phyloP scores from a whole-genome alignment of 1,140 invertebrate species.

The Solen grandis region DNA sequence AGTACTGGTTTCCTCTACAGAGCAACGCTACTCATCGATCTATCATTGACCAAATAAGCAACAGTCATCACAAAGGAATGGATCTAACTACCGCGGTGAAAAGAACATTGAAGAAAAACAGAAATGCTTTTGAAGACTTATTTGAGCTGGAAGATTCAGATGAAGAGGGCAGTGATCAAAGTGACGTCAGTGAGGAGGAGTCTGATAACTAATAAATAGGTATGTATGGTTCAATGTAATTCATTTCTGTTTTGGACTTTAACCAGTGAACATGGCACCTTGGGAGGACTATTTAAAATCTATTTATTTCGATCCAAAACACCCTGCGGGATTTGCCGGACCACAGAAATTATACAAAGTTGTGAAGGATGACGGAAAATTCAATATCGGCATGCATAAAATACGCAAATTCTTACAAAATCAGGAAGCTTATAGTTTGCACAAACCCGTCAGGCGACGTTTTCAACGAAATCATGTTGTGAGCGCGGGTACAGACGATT shows the following conservation, averaged over 20 bases:
- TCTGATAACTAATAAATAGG: background rate
- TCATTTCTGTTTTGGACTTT: background rate
- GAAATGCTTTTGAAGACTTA: slow-evolving; percentile 13
- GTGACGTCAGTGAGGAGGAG: no score
- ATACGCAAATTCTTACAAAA: no score
- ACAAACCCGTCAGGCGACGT: background rate
- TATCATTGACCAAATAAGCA: slow-evolving; percentile 3
- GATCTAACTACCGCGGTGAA: slow-evolving; percentile 6
- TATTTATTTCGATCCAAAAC: slow-evolving; percentile 2
- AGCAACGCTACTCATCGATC: slow-evolving; percentile 8
- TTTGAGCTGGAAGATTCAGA: slow-evolving; percentile 35
- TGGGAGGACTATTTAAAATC: slow-evolving; percentile 7
- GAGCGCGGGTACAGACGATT: background rate
- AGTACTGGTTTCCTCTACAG: slow-evolving; percentile 25
- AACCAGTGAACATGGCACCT: background rate
- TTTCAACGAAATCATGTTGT: background rate
- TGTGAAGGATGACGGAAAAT: slow-evolving; percentile 1
- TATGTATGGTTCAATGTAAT: no score
- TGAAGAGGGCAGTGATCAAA: no score
- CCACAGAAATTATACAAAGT: no score
- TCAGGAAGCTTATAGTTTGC: background rate
- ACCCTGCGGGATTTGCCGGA: background rate
- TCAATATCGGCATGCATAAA: slow-evolving; percentile 3
- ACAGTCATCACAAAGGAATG: slow-evolving; percentile 1
- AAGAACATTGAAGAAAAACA: slow-evolving; percentile 1